Percentiles rank a stretch among this genome's conserved stretches.
Evolutionary conservation across 2,113 vertebrate species (phyloP).

Genomic region (Oreotrochilus melanogaster): DNA sequence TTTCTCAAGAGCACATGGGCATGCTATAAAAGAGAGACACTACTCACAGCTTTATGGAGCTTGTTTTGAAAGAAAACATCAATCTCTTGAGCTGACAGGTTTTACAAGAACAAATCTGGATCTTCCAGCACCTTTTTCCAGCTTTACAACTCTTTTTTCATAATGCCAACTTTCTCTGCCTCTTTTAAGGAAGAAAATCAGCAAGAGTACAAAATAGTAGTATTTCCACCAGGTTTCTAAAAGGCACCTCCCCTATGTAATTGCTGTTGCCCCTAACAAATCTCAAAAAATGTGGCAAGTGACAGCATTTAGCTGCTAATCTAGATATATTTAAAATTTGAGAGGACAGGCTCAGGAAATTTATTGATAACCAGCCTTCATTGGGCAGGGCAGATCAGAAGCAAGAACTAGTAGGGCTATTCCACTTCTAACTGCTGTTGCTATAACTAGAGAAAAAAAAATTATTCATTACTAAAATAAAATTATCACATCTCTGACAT

Average conservation of each 20-base stretch:
- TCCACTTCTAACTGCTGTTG: not conserved
- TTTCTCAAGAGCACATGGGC: not conserved
- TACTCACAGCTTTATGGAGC: not conserved
- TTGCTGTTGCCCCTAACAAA: not conserved
- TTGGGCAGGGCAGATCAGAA: not conserved
- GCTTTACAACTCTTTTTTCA: conserved; percentile 7
- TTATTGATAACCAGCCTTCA: not conserved
- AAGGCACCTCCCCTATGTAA: not conserved
- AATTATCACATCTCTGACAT: not conserved
- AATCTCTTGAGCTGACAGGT: conserved; percentile 5
- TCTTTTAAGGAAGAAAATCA: not conserved
- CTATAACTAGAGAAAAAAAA: not conserved
- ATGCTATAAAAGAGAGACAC: not conserved
- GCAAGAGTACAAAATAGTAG: not conserved
- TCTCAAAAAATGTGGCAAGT: conserved; percentile 14
- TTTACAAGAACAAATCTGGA: conserved; percentile 41
- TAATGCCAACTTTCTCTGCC: not conserved
- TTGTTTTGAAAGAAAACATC: conserved; percentile 32
- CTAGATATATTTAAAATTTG: not conserved
- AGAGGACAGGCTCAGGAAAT: not conserved
- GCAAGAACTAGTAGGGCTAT: not conserved
- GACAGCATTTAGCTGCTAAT: not conserved
- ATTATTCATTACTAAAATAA: not conserved
- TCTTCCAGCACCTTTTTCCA: conserved; percentile 26
- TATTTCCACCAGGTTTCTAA: not conserved